phyloP scores from a whole-genome alignment of 2,113 vertebrate genomes.

The Carassius auratus region DNA sequence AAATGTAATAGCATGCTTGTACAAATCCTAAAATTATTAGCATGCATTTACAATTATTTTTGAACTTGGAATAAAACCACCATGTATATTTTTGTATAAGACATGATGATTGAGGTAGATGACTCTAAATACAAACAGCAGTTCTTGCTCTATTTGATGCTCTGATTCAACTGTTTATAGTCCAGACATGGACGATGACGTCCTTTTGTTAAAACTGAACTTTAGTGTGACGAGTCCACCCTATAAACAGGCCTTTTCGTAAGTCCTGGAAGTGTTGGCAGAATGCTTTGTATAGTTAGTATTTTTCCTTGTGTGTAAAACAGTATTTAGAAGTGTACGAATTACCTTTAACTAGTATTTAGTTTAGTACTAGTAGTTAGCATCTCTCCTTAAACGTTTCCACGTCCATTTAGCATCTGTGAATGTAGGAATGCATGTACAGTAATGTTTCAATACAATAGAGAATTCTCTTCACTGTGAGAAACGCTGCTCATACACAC shows the following conservation, averaged over 20 bases:
- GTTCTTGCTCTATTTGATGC: conserved; percentile 15
- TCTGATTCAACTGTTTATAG: conserved; percentile 20
- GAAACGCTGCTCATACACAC: conserved; percentile 20
- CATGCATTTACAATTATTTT: conserved; percentile 35
- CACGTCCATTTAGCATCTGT: not conserved
- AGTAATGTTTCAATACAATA: conserved; percentile 29
- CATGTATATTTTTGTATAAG: conserved; percentile 50
- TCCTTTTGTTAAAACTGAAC: conserved; percentile 17
- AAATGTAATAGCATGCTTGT: conserved; percentile 23
- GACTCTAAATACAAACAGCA: conserved; percentile 8
- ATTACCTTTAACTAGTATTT: conserved; percentile 43
- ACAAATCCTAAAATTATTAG: not conserved
- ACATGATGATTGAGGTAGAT: conserved; percentile 35
- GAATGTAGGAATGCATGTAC: not conserved
- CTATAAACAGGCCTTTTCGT: conserved; percentile 14
- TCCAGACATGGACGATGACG: not conserved
- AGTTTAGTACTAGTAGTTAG: conserved; percentile 6
- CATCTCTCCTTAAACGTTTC: not conserved
- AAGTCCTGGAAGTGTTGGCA: not conserved
- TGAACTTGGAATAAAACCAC: conserved; percentile 39
- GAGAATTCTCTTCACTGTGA: conserved; percentile 29
- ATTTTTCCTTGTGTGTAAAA: conserved; percentile 49
- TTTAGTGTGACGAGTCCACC: not conserved
- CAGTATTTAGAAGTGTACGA: conserved; percentile 45
- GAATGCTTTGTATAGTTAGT: conserved; percentile 52